Percentiles rank a stretch among this genome's conserved stretches.
Evolutionary conservation across 2,888 invertebrate species (phyloP).

Genomic region (Ceramica pisi): DNA sequence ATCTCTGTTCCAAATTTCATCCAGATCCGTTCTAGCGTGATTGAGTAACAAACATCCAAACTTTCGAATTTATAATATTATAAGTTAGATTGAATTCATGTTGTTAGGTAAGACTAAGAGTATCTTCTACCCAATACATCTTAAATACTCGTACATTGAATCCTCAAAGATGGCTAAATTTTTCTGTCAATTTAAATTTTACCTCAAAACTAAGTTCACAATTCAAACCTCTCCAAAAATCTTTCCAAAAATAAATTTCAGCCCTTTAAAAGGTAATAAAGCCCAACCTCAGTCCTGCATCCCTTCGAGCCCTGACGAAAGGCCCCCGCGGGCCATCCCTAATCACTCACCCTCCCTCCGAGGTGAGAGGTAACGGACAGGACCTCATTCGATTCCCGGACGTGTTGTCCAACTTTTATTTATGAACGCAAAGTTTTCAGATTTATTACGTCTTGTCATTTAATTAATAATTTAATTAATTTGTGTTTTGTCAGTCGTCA

Average conservation of each 20-base stretch:
- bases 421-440: slow-evolving; percentile 56
- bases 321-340: slow-evolving; percentile 70
- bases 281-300: slow-evolving; percentile 51
- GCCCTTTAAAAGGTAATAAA: slow-evolving; percentile 64
- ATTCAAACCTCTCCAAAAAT: slow-evolving; percentile 31
- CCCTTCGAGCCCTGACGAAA: slow-evolving; percentile 70
- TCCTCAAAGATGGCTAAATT: neutral
- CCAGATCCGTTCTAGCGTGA: too few relatives aligned
- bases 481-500: slow-evolving; percentile 37
- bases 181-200: neutral
- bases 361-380: slow-evolving; percentile 68
- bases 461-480: slow-evolving; percentile 54
- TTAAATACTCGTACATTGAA: too few relatives aligned
- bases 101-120: too few relatives aligned
- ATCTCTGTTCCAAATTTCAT: too few relatives aligned
- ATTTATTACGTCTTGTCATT: slow-evolving; percentile 59
- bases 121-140: too few relatives aligned
- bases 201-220: neutral
- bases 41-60: too few relatives aligned
- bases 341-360: slow-evolving; percentile 72
- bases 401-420: slow-evolving; percentile 65
- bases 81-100: too few relatives aligned
- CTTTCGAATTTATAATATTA: too few relatives aligned
- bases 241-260: slow-evolving; percentile 59
- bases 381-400: slow-evolving; percentile 66